Evolutionary conservation across 92 coral and sea anemone genomes (phyloP), one percentile per base, ranked within the genome.

Genomic region (Bergia puertoricense): DNA sequence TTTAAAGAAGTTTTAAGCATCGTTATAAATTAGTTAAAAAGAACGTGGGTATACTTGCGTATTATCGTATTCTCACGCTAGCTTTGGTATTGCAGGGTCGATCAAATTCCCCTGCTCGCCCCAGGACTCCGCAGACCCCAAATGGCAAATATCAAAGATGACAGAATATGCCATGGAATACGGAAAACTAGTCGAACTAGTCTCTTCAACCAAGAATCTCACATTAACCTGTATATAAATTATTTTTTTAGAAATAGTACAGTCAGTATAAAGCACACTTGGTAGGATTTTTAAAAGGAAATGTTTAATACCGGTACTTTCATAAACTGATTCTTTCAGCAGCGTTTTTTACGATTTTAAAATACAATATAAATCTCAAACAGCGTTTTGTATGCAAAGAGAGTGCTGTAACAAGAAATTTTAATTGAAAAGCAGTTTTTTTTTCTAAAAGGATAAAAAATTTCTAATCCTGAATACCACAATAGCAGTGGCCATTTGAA

Each of bases 141-240:
- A 83, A 36, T 50, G 86, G 86, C 62, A 83, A 83, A 45, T 83
- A 83, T 30, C 86, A 67, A 23, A 68, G 86, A 68, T 83, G 86
- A 83, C 86, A 18, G 43, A 44, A 44, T 65, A 9, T 66, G 77
- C 51, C 51, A 46, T 46, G 51, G 8, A 46, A 46, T 7, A 36
- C 18, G 2, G 54, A 48, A 8, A 48, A 48, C 54, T 8, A 48
- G 54, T 48, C 54, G 30, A 30, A 30, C 30, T 30, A 30, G 30
- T 30, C 54, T 8, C 54, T 8, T 48, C 54, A 48, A 8, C 54
- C 54, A 4, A 48, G 54, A 48, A 48, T 57, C 66, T 57, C 66
- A 13, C 66, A 14, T 13, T 57, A 16, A 46, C 51, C 66, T 57
- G 66, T 57, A 11, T 18, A 57, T 8, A 57, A 11, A 57, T 57